Conservation (phyloP, 2,888 invertebrate species). For the Eulithis testata region DNA sequence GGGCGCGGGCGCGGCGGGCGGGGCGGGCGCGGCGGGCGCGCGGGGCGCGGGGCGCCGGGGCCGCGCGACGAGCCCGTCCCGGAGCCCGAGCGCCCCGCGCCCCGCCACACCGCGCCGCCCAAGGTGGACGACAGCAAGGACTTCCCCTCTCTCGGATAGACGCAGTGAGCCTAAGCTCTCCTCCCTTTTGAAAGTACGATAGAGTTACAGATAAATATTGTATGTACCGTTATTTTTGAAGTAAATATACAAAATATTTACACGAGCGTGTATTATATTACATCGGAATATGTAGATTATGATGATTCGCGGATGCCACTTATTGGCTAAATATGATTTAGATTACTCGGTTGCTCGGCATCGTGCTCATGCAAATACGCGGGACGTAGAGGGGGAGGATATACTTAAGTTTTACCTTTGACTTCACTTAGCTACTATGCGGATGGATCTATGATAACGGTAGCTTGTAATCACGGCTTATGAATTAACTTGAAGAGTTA, state of each 20-base stretch:
- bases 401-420: constrained; percentile 72
- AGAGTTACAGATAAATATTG: constrained; percentile 83
- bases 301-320: constrained; percentile 52
- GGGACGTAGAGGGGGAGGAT: constrained; percentile 73
- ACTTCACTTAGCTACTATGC: constrained; percentile 71
- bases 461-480: constrained; percentile 82
- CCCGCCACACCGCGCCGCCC: constrained; percentile 84
- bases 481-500: constrained; percentile 73
- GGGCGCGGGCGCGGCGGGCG: constrained; percentile 86
- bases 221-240: constrained; percentile 85
- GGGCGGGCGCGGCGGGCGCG: constrained; percentile 80
- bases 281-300: constrained; percentile 50
- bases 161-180: constrained; percentile 71
- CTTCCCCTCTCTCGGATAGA: constrained; percentile 96
- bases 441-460: constrained; percentile 74
- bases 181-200: constrained; percentile 77
- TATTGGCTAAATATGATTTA: constrained; percentile 45
- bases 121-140: constrained; percentile 98
- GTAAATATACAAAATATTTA: constrained; percentile 85
- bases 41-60: constrained; percentile 61
- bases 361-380: constrained; percentile 55
- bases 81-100: constrained; percentile 66
- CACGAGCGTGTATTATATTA: constrained; percentile 82
- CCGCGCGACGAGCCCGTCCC: constrained; percentile 65
- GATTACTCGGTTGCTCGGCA: constrained; percentile 47